These are phyloP conservation scores for Drosophila willistoni DNA, from an alignment of 1,140 invertebrate genomes.

Conservation along the genomic window DNA sequence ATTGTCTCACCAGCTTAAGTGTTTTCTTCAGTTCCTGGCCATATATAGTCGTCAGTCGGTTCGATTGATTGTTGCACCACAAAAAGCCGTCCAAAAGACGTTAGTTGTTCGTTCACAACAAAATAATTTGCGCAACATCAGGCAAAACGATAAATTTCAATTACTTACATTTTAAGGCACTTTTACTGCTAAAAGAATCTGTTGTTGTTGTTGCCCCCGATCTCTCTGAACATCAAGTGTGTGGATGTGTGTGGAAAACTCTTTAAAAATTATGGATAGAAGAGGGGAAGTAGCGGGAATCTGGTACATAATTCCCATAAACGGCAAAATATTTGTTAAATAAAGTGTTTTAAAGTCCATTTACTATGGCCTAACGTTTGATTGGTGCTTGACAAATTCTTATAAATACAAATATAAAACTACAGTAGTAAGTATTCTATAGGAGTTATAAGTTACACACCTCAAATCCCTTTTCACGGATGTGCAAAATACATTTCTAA, in stretches of 20 bases:
- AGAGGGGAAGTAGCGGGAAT: background rate
- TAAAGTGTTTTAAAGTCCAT: background rate
- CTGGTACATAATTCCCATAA: background rate
- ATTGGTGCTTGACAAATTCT: no score
- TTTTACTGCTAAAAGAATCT: conserved; percentile 73
- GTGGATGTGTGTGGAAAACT: background rate
- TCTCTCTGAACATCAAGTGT: conserved; percentile 12
- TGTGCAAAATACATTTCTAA: no score
- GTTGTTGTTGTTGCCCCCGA: conserved; percentile 41
- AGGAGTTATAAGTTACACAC: no score
- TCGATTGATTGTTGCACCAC: conserved; percentile 74
- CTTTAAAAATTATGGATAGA: conserved; percentile 30
- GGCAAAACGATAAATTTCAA: conserved; percentile 71
- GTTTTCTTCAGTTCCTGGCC: conserved; percentile 70
- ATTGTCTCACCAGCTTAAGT: conserved; percentile 71
- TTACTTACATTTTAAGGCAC: conserved; percentile 74
- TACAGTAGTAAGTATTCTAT: no score
- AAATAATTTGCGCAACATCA: conserved; percentile 68
- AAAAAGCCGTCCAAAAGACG: conserved; percentile 33
- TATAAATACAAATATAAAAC: no score
- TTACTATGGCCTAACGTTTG: background rate
- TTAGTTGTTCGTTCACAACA: conserved; percentile 60
- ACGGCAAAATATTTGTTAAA: background rate
- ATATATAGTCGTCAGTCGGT: conserved; percentile 57
- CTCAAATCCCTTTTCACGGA: no score